These are phyloP conservation scores for Hofmannophila pseudospretella DNA, from an alignment of 2,888 invertebrate genomes.

Conservation along the genomic window DNA sequence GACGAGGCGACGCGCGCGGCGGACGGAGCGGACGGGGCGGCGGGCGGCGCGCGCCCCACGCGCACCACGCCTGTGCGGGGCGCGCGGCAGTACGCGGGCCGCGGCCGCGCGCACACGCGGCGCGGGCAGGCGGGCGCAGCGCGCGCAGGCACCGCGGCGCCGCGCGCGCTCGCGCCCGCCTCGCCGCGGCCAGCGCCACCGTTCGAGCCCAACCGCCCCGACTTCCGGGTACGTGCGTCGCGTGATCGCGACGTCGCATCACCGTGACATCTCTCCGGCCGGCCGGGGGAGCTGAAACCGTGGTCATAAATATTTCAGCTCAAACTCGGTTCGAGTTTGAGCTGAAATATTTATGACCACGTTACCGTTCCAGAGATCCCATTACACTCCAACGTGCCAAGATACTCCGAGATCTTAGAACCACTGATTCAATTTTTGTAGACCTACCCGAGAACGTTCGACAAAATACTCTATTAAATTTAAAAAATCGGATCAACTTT, in stretches of 20 bases:
- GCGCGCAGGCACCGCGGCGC: not conserved
- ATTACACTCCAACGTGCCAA: no score
- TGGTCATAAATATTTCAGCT: no score
- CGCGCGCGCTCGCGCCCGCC: slow-evolving; percentile 1
- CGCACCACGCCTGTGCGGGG: slow-evolving; percentile 3
- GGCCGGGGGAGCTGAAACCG: not conserved
- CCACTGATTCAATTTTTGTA: no score
- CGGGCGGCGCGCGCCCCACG: slow-evolving; percentile 1
- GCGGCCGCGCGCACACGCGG: slow-evolving; percentile 6
- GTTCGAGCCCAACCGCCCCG: slow-evolving; percentile 57
- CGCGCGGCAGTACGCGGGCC: slow-evolving; percentile 6
- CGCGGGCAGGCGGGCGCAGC: slow-evolving; percentile 2
- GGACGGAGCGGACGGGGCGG: not conserved
- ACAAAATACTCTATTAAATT: no score
- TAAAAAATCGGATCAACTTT: no score
- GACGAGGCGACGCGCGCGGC: no score
- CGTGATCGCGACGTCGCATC: not conserved
- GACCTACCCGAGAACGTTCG: not conserved
- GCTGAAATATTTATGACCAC: no score
- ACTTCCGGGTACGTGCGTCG: slow-evolving; percentile 26
- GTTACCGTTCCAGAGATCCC: no score
- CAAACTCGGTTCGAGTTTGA: no score
- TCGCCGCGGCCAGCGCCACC: slow-evolving; percentile 2
- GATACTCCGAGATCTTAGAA: no score
- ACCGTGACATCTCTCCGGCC: not conserved